These are phyloP conservation scores for Microctonus brassicae DNA, from an alignment of 2,888 invertebrate species.

Conservation along the genomic window DNA sequence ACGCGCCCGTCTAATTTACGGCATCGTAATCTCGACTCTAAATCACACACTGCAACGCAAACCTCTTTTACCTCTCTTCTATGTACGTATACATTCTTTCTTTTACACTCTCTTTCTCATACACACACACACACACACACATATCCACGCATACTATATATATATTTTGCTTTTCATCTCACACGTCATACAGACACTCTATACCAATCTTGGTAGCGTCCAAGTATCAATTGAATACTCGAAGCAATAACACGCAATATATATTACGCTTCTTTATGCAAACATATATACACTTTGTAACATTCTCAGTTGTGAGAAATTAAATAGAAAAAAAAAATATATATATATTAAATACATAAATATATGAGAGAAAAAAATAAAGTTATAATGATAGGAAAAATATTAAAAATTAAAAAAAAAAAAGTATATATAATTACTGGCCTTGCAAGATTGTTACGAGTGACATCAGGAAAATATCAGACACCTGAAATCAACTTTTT, in stretches of 20 bases:
- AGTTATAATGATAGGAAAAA: neutral
- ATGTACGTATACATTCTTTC: neutral
- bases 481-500: constrained; percentile 35
- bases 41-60: neutral
- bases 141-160: no score
- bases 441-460: neutral
- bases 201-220: neutral
- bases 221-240: neutral
- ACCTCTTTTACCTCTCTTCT: neutral
- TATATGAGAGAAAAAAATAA: neutral
- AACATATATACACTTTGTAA: neutral
- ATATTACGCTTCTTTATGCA: constrained; percentile 6
- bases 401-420: no score
- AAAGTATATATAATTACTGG: neutral
- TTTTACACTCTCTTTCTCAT: no score
- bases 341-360: neutral
- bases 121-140: no score
- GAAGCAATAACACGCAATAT: neutral
- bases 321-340: neutral
- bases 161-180: neutral
- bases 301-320: neutral
- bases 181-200: neutral
- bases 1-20: constrained; percentile 12
- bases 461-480: constrained; percentile 27
- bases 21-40: constrained; percentile 6